These are phyloP conservation scores for Orthonyx spaldingii DNA, from an alignment of 2,113 vertebrate genomes.

Conservation along the genomic window DNA sequence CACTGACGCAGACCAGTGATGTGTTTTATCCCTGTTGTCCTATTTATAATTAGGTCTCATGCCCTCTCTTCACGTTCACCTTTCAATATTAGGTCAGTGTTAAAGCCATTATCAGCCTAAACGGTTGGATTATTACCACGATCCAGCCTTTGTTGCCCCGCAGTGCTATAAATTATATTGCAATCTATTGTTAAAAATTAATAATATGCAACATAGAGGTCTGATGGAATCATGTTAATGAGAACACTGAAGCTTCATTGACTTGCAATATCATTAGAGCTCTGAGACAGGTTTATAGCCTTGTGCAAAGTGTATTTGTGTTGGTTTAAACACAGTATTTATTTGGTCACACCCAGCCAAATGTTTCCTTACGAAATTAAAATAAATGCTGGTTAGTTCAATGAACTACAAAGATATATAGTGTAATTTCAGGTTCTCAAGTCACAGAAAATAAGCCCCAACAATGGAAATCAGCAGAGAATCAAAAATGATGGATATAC, in stretches of 20 bases:
- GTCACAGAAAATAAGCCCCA: constrained; percentile 42
- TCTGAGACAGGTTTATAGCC: constrained; percentile 45
- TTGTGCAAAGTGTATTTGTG: constrained; percentile 16
- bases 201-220: constrained; percentile 44
- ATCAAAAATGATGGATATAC: constrained; percentile 22
- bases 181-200: constrained; percentile 41
- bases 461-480: constrained; percentile 14
- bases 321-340: constrained; percentile 46
- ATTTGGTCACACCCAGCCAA: constrained; percentile 52
- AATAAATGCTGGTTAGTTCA: constrained; percentile 42
- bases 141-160: background rate
- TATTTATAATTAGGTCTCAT: background rate
- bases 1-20: background rate
- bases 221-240: constrained; percentile 49
- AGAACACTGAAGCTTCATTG: constrained; percentile 54
- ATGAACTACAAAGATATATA: constrained; percentile 46
- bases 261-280: constrained; percentile 55
- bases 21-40: background rate
- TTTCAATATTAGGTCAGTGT: background rate
- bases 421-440: constrained; percentile 23
- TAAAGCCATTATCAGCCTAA: background rate
- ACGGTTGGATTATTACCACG: background rate
- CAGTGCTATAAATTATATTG: constrained; percentile 35
- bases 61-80: background rate
- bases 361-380: constrained; percentile 51